These are phyloP conservation scores for Apomyelois bistriatella DNA, from an alignment of 2,888 invertebrate genomes.

Conservation along the genomic window DNA sequence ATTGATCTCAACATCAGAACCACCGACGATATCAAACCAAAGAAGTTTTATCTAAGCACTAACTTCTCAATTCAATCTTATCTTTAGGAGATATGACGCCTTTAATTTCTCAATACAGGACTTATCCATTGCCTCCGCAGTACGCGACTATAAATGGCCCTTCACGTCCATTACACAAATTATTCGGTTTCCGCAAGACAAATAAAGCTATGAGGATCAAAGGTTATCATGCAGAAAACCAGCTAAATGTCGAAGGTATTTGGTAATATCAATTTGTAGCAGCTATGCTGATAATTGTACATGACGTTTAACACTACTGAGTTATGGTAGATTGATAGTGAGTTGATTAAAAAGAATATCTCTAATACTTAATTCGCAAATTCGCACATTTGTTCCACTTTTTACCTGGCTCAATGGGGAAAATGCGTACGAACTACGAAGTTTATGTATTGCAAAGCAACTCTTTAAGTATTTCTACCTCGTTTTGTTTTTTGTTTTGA, in stretches of 20 bases:
- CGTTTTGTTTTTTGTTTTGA: too few species aligned
- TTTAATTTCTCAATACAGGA: conserved; percentile 2
- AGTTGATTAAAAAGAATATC: too few species aligned
- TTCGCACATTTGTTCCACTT: too few species aligned
- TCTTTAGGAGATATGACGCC: neutral
- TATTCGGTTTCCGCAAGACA: conserved; percentile 1
- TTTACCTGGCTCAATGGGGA: too few species aligned
- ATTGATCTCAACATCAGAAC: neutral
- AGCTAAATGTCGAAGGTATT: conserved; percentile 13
- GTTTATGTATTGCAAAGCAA: too few species aligned
- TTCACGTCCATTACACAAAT: conserved; percentile 2
- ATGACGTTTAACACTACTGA: neutral
- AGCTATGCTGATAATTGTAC: neutral
- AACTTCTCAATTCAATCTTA: conserved; percentile 1
- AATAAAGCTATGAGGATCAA: conserved; percentile 4
- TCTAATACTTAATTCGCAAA: too few species aligned
- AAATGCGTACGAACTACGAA: too few species aligned
- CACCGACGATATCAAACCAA: neutral
- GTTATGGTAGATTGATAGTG: neutral
- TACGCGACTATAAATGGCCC: neutral
- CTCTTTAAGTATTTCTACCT: too few species aligned
- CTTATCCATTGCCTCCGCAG: neutral
- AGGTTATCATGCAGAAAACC: conserved; percentile 13
- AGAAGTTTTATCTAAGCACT: neutral
- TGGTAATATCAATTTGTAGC: conserved; percentile 14